These are phyloP conservation scores for Steinernema carpocapsae DNA, from an alignment of 2,888 invertebrate species.

Conservation along the genomic window DNA sequence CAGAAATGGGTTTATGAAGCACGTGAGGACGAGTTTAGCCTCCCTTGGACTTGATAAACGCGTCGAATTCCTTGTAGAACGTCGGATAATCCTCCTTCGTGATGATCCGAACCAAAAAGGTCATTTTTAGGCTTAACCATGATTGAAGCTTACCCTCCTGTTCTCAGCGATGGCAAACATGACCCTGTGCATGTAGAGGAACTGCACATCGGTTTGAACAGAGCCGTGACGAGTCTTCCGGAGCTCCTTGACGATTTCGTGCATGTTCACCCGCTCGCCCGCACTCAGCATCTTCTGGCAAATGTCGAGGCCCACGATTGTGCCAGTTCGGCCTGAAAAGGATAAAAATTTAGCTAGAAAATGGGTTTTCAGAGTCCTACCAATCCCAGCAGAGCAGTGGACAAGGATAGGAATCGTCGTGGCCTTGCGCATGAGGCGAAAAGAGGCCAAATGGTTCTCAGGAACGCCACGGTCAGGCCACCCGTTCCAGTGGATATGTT, in stretches of 20 bases:
- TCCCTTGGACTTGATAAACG: slow-evolving; percentile 34
- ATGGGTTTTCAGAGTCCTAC: slow-evolving; percentile 6
- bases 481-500: slow-evolving; percentile 55
- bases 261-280: slow-evolving; percentile 48
- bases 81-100: neutral
- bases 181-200: slow-evolving; percentile 57
- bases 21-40: too few species aligned
- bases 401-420: slow-evolving; percentile 32
- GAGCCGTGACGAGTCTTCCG: slow-evolving; percentile 49
- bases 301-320: slow-evolving; percentile 59
- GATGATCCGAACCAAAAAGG: slow-evolving; percentile 14
- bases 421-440: slow-evolving; percentile 45
- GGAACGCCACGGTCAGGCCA: slow-evolving; percentile 62
- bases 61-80: slow-evolving; percentile 33
- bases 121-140: too few species aligned
- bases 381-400: slow-evolving; percentile 51
- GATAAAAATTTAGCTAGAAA: neutral
- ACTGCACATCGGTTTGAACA: slow-evolving; percentile 54
- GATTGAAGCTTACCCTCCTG: slow-evolving; percentile 38
- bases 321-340: slow-evolving; percentile 58
- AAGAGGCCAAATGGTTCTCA: slow-evolving; percentile 46
- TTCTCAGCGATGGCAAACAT: slow-evolving; percentile 55
- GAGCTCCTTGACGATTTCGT: slow-evolving; percentile 48
- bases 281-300: slow-evolving; percentile 45
- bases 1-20: too few species aligned